Evolutionary conservation across 2,113 vertebrate genomes (phyloP).

Genomic region (Brienomyrus brachyistius): DNA sequence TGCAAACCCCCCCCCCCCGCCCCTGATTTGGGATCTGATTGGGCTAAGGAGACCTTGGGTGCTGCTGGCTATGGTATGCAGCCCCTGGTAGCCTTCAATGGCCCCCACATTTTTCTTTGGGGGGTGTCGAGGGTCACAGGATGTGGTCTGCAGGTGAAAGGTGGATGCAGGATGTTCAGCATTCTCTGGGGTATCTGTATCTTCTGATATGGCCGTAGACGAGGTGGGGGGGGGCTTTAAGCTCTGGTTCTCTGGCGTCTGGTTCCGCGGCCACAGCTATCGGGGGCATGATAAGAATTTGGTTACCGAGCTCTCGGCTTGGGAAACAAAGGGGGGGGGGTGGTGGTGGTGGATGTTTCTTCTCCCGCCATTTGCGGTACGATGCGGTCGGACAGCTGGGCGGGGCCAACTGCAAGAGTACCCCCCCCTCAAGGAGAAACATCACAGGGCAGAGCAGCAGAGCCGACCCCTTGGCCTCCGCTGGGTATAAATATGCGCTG

Average conservation of each 20-base stretch:
- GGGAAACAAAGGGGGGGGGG: conserved; percentile 39
- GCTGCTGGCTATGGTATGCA: neutral
- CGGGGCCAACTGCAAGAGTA: neutral
- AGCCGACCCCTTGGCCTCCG: conserved; percentile 12
- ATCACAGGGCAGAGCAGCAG: neutral
- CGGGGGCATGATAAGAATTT: neutral
- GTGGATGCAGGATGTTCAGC: neutral
- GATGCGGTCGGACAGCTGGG: conserved; percentile 51
- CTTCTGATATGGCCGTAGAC: neutral
- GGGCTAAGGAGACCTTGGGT: conserved; percentile 5
- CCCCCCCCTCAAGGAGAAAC: neutral
- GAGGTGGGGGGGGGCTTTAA: neutral
- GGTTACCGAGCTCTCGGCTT: conserved; percentile 1
- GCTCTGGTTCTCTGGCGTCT: neutral
- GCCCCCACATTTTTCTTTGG: neutral
- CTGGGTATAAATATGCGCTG: conserved; percentile 42
- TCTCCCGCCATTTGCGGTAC: conserved; percentile 36
- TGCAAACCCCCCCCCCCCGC: conserved; percentile 10
- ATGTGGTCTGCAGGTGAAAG: neutral
- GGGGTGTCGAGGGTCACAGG: neutral
- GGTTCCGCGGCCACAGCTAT: neutral
- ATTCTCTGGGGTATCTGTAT: neutral
- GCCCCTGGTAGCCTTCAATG: neutral
- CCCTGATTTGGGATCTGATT: conserved; percentile 49
- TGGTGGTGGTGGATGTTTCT: conserved; percentile 47